Base-by-base conservation (phyloP, 2,888 invertebrate genomes). In the Himalopsyche japonica region DNA sequence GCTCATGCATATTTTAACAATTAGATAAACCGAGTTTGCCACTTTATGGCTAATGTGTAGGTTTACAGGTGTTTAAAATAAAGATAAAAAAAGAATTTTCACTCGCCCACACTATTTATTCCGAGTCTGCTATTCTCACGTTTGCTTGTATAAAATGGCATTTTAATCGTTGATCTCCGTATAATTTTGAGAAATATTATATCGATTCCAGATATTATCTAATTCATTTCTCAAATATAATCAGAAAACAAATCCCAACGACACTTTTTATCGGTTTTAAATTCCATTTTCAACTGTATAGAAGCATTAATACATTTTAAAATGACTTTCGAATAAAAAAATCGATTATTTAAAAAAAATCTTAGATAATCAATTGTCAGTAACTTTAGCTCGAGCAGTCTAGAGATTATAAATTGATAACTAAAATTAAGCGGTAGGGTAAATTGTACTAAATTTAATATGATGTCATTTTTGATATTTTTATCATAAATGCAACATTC, bases 61-160 rank as follows among this genome's bases (percentile, higher is more conserved):
- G 79, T 70, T 43, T 79, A 82, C 82, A 82, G 82, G 82, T 82
- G 82, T 64, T 64, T 79, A 79, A 30, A 30, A 47, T 79, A 47
- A 79, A 79, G 77, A 77, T 77, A 77, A 34, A 70, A 77, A 77
- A 34, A 77, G 32, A 77, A 43, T 77, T 43, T 77, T 77, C 77
- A 20, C 34, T 32, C 77, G 77, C 77, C 77, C 77, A 77, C 77
- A 77, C 27, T 27, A 30, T 70, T 70, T 70, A 70, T 70, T 70
- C 12, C 3, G 70, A 27, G 30, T 70, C 70, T 30, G 70, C 70
- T 27, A 70, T 70, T 70, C 70, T 70, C 70, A 30, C 70, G 70
- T 70, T 70, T 12, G 70, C 30, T 70, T 30, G 70, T 70, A 70
- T 70, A 27, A 70, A 70, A 70, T 70, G 70, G 70, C 70, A 70